Evolutionary conservation across 2,888 invertebrate species (phyloP), one percentile per base, ranked within the genome.

Genomic region (Apeira syringaria): DNA sequence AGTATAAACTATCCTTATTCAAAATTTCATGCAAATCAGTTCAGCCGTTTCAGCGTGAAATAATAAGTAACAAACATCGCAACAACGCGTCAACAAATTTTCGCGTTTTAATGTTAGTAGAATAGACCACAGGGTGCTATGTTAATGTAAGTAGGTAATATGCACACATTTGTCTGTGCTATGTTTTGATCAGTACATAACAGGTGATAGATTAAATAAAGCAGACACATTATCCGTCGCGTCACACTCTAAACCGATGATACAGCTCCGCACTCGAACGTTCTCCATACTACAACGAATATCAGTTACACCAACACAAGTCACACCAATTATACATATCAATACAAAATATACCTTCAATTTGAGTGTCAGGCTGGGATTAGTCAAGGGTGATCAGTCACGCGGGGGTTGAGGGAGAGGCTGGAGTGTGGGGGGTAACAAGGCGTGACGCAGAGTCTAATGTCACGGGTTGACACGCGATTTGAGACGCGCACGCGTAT

Each of bases 391-490:
- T 49, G 56, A 68, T 70, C 60, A 47, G 71, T 55, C 53, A 67
- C 62, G 64, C 53, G 48, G 54, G 52, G 41, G 47, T 9, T 24
- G 3, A 6, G 1, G 3, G 38, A 44, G 53, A 32, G 35, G 46
- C 45, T 53, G 53, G 59, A 12, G 7, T 9, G 27, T 26, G 30
- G 47, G 48, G 54, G 51, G 59, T 79, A 83, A 84, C 81, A 59
- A 82, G 80, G 71, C 76, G 76, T 59, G 66, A 73, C 78, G 66
- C 64, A 66, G 74, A 74, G 71, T 59, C 61, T 59, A 65, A 64
- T 66, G 80, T 83, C 77, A 84, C 76, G 84, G 74, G 67, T 71
- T 78, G 77, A 83, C 81, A 68, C 65, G 54, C 70, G 69, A 86
- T 87, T 87, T 56, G 83, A 47, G 59, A 72, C 79, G 85, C 84